Conservation (phyloP, 2,797 vertebrate species). For the Xiphorhynchus erythropygius region DNA sequence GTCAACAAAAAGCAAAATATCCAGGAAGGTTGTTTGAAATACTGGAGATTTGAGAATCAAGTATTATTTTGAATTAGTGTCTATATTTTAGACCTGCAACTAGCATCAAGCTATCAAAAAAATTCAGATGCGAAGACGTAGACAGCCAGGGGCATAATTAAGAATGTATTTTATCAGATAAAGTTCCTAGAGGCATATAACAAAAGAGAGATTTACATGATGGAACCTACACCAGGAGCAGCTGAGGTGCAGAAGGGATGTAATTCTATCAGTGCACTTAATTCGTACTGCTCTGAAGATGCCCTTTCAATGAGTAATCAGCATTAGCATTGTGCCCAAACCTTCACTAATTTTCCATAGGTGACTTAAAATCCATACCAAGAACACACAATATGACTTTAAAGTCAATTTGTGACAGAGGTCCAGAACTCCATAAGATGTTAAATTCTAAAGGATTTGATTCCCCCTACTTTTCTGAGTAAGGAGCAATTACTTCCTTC, state of each 20-base stretch:
- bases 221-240: not conserved
- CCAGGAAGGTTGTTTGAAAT: not conserved
- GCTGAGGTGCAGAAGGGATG: not conserved
- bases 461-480: not conserved
- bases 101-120: not conserved
- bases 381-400: not conserved
- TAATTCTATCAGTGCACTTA: not conserved
- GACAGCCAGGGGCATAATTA: not conserved
- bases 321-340: not conserved
- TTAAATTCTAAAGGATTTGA: not conserved
- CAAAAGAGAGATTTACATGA: not conserved
- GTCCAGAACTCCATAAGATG: not conserved
- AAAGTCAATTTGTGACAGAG: accelerated
- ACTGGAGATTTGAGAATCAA: not conserved
- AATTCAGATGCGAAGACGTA: not conserved
- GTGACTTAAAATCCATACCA: not conserved
- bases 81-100: not conserved
- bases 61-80: not conserved
- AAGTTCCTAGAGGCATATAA: not conserved
- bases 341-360: not conserved
- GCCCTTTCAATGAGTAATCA: not conserved
- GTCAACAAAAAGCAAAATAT: not conserved
- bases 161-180: not conserved
- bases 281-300: not conserved
- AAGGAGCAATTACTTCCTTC: not conserved